Evolutionary conservation across 92 coral and sea anemone species (phyloP).

Genomic region (Bergia sp.): DNA sequence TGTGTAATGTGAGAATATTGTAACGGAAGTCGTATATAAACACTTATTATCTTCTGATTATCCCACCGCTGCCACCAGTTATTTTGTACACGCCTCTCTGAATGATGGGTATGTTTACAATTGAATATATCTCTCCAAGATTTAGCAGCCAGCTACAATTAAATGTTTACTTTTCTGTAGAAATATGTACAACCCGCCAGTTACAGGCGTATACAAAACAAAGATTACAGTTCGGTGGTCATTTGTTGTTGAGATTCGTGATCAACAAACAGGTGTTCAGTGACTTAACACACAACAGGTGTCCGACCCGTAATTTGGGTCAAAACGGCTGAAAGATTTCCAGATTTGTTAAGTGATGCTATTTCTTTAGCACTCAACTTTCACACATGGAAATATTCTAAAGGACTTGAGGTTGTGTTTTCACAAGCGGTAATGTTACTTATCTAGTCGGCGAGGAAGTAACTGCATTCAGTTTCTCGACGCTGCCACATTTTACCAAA

Average conservation of each 20-base stretch:
- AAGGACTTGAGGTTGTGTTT: background rate
- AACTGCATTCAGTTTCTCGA: background rate
- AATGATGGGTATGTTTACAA: background rate
- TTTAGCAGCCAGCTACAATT: background rate
- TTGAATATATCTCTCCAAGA: background rate
- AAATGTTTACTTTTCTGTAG: background rate
- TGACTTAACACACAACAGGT: constrained; percentile 31
- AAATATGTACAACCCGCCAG: background rate
- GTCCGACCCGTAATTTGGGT: background rate
- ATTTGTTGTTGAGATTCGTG: background rate
- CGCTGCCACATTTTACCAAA: background rate
- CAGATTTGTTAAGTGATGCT: constrained; percentile 25
- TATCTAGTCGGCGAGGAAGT: background rate
- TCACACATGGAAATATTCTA: background rate
- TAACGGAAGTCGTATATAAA: background rate
- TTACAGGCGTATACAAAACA: background rate
- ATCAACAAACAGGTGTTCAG: constrained; percentile 10
- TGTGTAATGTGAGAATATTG: background rate
- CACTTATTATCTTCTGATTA: too few species aligned
- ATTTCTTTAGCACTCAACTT: background rate
- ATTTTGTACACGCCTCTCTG: background rate
- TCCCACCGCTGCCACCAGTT: background rate
- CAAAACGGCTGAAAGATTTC: background rate
- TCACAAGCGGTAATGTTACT: background rate
- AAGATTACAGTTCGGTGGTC: background rate